phyloP scores from a whole-genome alignment of 2,888 invertebrate species.

The Cephus spinipes region DNA sequence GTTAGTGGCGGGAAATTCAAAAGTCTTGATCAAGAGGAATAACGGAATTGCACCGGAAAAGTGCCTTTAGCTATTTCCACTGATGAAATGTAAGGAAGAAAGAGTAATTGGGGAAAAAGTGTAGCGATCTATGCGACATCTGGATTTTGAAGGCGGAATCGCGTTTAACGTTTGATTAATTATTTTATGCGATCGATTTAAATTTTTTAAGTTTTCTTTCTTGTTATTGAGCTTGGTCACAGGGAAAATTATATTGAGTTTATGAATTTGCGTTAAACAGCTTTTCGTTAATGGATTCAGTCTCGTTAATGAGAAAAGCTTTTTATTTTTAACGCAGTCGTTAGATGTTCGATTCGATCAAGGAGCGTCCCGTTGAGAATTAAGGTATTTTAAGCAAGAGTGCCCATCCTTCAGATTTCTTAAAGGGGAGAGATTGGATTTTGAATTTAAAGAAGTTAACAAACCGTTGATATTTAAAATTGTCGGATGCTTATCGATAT shows the following conservation, averaged over 20 bases:
- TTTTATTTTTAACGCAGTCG: too few species aligned
- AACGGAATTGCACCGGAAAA: neutral
- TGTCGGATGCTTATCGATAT: too few species aligned
- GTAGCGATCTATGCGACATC: neutral
- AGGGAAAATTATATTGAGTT: neutral
- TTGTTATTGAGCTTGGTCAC: constrained; percentile 22
- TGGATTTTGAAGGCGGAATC: neutral
- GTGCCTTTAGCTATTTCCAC: neutral
- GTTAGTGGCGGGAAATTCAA: too few species aligned
- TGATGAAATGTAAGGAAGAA: neutral
- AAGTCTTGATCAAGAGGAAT: neutral
- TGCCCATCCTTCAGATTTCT: too few species aligned
- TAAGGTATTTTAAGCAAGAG: neutral
- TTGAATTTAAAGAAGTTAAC: too few species aligned
- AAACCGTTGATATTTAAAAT: too few species aligned
- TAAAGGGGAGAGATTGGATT: too few species aligned
- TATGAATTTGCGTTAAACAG: constrained; percentile 15
- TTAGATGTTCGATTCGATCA: too few species aligned
- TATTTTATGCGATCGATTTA: neutral
- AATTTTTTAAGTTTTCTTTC: too few species aligned
- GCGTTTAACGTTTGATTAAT: neutral
- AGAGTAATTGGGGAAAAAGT: neutral
- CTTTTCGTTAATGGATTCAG: constrained; percentile 20
- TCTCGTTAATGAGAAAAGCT: neutral
- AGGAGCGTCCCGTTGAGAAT: too few species aligned